Base-by-base conservation (phyloP, 1,140 invertebrate genomes). In the Helicoverpa armigera region DNA sequence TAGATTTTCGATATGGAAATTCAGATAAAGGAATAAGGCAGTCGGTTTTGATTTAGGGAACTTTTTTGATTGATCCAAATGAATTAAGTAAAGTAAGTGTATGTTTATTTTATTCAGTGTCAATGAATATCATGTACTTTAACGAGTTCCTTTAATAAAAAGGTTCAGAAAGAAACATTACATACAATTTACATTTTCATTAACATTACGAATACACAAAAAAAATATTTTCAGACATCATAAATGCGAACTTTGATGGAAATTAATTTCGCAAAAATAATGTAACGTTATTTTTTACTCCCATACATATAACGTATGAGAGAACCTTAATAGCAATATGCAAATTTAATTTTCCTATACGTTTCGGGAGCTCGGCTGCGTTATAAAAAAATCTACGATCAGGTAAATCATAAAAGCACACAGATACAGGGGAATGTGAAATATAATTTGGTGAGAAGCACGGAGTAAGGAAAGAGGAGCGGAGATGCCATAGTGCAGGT, bases 371-470 rank as follows among this genome's bases (percentile, higher is more conserved):
- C 48, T 56, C 79, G 70, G 18, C 65, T 77, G 58, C 31, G 80
- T 69, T 81, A 69, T 81, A 83, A 83, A 83, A 43, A 74, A 83
- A 74, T 70, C 58, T 81, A 83, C 79, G 69, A 78, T 69, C 69
- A 81, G 79, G 79, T 81, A 81, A 83, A 83, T 78, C 82, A 81
- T 83, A 83, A 83, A 83, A 69, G 70, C 61, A 77, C 43, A 67
- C 73, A 35, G n/a, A 67, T 76, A 70, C 48, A 53, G 48, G 50
- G 53, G 14, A 35, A 56, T 16, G 29, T 16, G 50, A 56, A 76
- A 70, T 81, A 70, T 76, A 81, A 81, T 70, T 81, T 76, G 50
- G 61, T 75, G 7, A 31, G 16, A 23, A 23, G 23, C 23, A 23
- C 23, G 23, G 23, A 23, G 23, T 23, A 23, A 23, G 23, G 23